A percentile compares a stretch with the other conserved stretches of the same genome.
phyloP scores from a whole-genome alignment of 2,113 vertebrate species.

The Candoia aspera region DNA sequence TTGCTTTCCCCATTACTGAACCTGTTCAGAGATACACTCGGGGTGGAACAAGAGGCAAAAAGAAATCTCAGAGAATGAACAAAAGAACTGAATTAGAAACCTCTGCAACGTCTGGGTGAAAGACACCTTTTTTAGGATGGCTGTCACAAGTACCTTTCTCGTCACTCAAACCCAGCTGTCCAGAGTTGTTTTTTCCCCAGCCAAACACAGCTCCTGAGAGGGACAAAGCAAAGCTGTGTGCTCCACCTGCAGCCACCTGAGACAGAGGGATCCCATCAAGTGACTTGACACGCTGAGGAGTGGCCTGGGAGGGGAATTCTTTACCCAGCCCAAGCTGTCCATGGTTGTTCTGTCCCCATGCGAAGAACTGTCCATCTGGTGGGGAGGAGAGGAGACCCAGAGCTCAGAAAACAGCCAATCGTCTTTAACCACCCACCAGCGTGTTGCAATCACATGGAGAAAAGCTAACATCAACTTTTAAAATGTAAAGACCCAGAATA shows the following conservation, averaged over 20 bases:
- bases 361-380: slow-evolving; percentile 90
- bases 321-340: slow-evolving; percentile 92
- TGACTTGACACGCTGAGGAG: slow-evolving; percentile 85
- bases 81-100: no score
- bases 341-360: slow-evolving; percentile 88
- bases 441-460: background rate
- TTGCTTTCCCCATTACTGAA: background rate
- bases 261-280: slow-evolving; percentile 89
- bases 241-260: slow-evolving; percentile 88
- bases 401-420: background rate
- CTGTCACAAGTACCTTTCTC: slow-evolving; percentile 62
- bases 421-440: background rate
- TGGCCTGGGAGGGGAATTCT: slow-evolving; percentile 76
- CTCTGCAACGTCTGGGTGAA: background rate
- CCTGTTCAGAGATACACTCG: background rate
- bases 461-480: background rate
- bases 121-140: background rate
- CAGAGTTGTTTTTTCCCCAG: slow-evolving; percentile 91
- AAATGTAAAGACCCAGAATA: no score
- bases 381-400: background rate
- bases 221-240: slow-evolving; percentile 93
- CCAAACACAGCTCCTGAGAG: slow-evolving; percentile 91
- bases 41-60: background rate
- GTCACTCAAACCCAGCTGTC: slow-evolving; percentile 92
- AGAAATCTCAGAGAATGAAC: background rate